Evolutionary conservation across 35 echinoderm and acorn worm species (phyloP), one percentile per base, ranked within the genome.

Genomic region (Antedon bifida): DNA sequence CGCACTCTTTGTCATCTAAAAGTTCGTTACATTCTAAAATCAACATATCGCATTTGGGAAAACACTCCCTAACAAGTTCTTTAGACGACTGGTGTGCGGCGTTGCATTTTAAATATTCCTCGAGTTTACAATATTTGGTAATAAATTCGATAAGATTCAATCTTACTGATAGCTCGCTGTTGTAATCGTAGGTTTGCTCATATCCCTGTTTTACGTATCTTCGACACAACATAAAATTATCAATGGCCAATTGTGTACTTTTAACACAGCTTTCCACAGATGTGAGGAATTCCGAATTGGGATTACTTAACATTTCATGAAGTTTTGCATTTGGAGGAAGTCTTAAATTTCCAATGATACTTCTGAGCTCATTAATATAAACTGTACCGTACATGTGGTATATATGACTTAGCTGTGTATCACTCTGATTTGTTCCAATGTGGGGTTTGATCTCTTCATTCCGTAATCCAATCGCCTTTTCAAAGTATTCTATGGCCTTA

Each of bases 311-410:
- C 9, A 30, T 31, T 16, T 19, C 31, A 30, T 29, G 33, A 31
- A 64, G 29, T 12, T 46, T 34, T 26, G 26, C 34, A 28, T 11
- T 32, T 3, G 3, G 5, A 17, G 73, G 33, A 84, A 26, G 9
- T 26, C 8, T 3, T 13, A 33, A 3, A 29, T 74, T 39, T 35
- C 82, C 82, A 1, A 74, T 75, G 11, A 74, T 35, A 73, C 34
- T 75, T 23, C 44, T 5, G 0, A 84, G n/a, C 28, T 84, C 55
- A 14, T 31, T 0, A 29, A n/a, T 34, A 29, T 84, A 56, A 32
- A 84, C 16, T 10, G n/a, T 74, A 75, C 82, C 82, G 29, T 75
- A 76, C 82, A 84, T 84, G 74, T 84, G 55, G 33, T 84, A 75
- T 0, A 84, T 84, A 26, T 76, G 51, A 29, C 10, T 84, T 29